Evolutionary conservation across 2,888 invertebrate species (phyloP).

Genomic region (Orthosia cruda): DNA sequence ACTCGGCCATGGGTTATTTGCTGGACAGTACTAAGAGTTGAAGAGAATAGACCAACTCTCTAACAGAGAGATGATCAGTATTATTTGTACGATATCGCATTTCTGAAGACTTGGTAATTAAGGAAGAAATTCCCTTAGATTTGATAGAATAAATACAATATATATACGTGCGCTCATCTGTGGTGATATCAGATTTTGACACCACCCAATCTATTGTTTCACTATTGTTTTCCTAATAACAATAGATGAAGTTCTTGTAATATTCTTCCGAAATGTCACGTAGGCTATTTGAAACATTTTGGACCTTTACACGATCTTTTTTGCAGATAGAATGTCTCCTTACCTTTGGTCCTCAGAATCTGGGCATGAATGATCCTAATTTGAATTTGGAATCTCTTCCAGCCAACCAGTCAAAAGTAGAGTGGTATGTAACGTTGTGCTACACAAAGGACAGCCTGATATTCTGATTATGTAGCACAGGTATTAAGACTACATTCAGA

Average conservation of each 20-base stretch:
- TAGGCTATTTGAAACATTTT: too few relatives aligned
- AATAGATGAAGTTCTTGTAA: too few relatives aligned
- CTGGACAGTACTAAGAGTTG: not conserved
- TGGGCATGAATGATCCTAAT: too few relatives aligned
- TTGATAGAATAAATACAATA: too few relatives aligned
- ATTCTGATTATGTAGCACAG: slow-evolving; percentile 21
- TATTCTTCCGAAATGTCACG: too few relatives aligned
- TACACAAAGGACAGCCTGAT: not conserved
- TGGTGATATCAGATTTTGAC: too few relatives aligned
- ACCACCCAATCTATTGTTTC: too few relatives aligned
- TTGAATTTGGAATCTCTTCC: not conserved
- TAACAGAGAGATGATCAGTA: not conserved
- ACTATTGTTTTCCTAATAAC: too few relatives aligned
- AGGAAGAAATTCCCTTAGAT: not conserved
- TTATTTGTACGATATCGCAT: not conserved
- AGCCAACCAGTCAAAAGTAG: not conserved
- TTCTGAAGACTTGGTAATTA: not conserved
- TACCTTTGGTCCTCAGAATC: not conserved
- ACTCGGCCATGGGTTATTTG: not conserved
- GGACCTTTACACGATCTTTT: too few relatives aligned
- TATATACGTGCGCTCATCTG: too few relatives aligned
- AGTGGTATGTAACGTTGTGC: not conserved
- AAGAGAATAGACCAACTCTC: too few relatives aligned
- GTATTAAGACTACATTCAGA: slow-evolving; percentile 40
- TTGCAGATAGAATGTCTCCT: too few relatives aligned